A percentile compares a stretch with the other conserved stretches of the same genome.
phyloP scores from a whole-genome alignment of 2,888 invertebrate genomes.

The Drosophila sordidula region DNA sequence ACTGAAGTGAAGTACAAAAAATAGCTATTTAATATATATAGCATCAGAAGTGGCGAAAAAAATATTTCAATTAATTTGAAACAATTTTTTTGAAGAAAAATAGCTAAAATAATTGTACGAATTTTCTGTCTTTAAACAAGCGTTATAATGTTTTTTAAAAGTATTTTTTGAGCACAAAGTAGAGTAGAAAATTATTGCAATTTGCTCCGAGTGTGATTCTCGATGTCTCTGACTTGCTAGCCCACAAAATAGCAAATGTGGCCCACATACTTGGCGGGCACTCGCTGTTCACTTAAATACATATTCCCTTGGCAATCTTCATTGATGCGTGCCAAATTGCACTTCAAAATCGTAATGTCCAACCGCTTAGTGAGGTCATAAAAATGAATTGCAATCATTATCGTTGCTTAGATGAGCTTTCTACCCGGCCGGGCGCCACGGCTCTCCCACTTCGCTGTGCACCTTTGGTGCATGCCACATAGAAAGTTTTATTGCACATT shows the following conservation, averaged over 20 bases:
- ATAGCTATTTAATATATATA: neutral
- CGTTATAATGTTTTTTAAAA: too few relatives aligned
- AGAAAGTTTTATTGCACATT: slow-evolving; percentile 72
- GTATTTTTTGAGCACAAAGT: too few relatives aligned
- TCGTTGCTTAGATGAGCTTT: slow-evolving; percentile 76
- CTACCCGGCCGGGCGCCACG: slow-evolving; percentile 12
- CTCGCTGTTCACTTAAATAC: slow-evolving; percentile 34
- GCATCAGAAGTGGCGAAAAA: neutral
- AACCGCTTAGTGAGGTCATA: slow-evolving; percentile 66
- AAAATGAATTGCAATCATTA: slow-evolving; percentile 81
- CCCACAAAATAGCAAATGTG: neutral
- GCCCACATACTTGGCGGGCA: slow-evolving; percentile 10
- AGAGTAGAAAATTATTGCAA: too few relatives aligned
- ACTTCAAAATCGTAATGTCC: slow-evolving; percentile 62
- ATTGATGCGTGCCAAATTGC: slow-evolving; percentile 70
- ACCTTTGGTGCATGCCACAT: slow-evolving; percentile 58
- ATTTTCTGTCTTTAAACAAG: too few relatives aligned
- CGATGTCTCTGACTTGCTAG: neutral
- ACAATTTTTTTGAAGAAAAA: too few relatives aligned
- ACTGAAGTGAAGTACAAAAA: slow-evolving; percentile 5
- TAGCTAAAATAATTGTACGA: too few relatives aligned
- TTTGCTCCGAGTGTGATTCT: neutral
- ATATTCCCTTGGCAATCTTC: slow-evolving; percentile 25
- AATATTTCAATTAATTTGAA: too few relatives aligned
- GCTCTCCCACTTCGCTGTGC: neutral